Evolutionary conservation across 2,113 vertebrate genomes (phyloP).

Genomic region (Pogonocichla stellata): DNA sequence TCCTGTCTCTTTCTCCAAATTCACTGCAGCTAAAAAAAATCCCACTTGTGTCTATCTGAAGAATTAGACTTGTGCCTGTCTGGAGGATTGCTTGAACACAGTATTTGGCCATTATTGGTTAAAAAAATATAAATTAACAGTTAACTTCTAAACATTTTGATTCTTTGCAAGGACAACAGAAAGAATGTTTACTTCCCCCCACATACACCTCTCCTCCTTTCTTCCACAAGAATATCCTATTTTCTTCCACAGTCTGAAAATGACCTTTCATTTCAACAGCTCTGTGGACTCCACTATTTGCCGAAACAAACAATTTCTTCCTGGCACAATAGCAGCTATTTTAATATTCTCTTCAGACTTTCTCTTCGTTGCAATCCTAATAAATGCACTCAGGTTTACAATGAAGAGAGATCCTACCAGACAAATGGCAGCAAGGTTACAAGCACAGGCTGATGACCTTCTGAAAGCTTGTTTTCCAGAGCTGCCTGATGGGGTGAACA

Average conservation of each 20-base stretch:
- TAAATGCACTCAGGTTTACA: slow-evolving; percentile 43
- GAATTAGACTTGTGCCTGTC: background rate
- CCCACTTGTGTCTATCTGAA: background rate
- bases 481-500: slow-evolving; percentile 41
- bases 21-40: background rate
- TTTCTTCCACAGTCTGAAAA: slow-evolving; percentile 35
- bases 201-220: background rate
- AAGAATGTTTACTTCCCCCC: background rate
- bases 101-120: background rate
- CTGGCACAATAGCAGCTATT: slow-evolving; percentile 27
- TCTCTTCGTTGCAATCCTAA: slow-evolving; percentile 41
- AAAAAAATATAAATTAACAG: background rate
- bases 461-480: slow-evolving; percentile 49
- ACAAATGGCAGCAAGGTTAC: slow-evolving; percentile 57
- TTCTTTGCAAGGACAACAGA: background rate
- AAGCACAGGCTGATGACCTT: slow-evolving; percentile 37
- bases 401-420: slow-evolving; percentile 38
- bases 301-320: slow-evolving; percentile 41
- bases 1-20: background rate
- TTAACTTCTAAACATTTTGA: background rate
- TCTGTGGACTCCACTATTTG: slow-evolving; percentile 3
- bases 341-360: slow-evolving; percentile 62
- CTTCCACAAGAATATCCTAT: background rate
- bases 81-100: background rate
- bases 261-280: slow-evolving; percentile 54